Base-by-base conservation (phyloP, 2,888 invertebrate genomes). In the Polydesmus complanatus region DNA sequence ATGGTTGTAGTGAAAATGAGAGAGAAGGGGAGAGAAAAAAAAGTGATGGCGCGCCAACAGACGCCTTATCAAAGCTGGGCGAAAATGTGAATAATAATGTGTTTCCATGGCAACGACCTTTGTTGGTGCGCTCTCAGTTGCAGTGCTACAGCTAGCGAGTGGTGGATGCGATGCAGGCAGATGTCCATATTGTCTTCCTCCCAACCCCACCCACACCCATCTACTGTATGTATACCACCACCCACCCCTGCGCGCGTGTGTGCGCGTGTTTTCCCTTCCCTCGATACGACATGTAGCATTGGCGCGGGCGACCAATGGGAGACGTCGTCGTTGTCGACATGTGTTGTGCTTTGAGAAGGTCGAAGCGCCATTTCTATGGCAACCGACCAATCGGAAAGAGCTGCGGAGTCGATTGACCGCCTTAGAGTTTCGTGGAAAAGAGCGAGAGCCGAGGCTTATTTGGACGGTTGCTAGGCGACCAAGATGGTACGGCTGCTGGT, bases 381-480 rank as follows among this genome's bases (percentile, higher is more conserved):
- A 56, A 56, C 48, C 19, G 56, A 56, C 56, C 56, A 56, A 56
- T 56, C 22, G 37, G 19, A 56, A 26, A 47, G 37, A 18, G 56
- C 18, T n/a, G 48, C 11, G 11, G 27, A 27, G 37, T 56, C 56
- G 37, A 47, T 56, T 56, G 56, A 56, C 56, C 56, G 56, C 37
- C 8, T 37, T 37, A 14, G 37, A 37, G 5, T 37, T 37, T 37
- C 8, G 37, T 37, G 37, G 37, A 37, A 37, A 37, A 14, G 14
- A 37, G 14, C 5, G 14, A 37, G 37, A 37, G 37, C 5, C 5
- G 14, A 37, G 14, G 37, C 37, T 37, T 37, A 37, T 37, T 37
- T 37, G 37, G 37, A 37, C 37, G 37, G 37, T 37, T 37, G 37
- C 37, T 37, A 8, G 37, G 37, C 37, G 14, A 37, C 37, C 37